These are phyloP conservation scores for Saccopteryx bilineata DNA, from an alignment of 2,113 vertebrate genomes.

Conservation along the genomic window DNA sequence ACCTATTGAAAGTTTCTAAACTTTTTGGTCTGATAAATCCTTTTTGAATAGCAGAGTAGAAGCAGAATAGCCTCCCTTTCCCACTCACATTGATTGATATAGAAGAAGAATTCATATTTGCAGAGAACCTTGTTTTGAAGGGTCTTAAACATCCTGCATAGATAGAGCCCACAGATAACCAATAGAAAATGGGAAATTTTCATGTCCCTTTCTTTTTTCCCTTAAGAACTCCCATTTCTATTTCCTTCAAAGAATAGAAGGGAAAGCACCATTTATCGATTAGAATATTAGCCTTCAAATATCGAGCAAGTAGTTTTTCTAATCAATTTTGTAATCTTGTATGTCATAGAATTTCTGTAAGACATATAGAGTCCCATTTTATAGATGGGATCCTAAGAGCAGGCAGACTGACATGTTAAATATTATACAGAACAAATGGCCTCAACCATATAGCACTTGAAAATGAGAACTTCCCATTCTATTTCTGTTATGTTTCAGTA, in stretches of 20 bases:
- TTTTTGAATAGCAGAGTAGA: background rate
- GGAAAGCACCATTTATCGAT: background rate
- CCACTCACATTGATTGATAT: background rate
- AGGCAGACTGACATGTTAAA: background rate
- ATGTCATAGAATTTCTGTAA: background rate
- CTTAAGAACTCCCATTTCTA: background rate
- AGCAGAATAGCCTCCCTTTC: background rate
- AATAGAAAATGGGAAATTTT: background rate
- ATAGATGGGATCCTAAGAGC: background rate
- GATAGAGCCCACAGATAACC: background rate
- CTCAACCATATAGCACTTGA: background rate
- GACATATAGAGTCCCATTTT: background rate
- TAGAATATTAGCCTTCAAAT: background rate
- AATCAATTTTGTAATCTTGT: background rate
- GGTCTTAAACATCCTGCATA: background rate
- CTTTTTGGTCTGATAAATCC: slow-evolving; percentile 11
- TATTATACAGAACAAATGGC: background rate
- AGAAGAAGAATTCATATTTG: background rate
- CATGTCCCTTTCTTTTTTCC: background rate
- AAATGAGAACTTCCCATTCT: background rate
- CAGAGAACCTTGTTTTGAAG: background rate
- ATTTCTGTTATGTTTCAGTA: background rate
- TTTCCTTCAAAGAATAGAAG: background rate
- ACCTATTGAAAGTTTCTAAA: slow-evolving; percentile 43
- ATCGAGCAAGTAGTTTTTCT: background rate